Evolutionary conservation across 1,140 invertebrate species (phyloP), one percentile per base, ranked within the genome.

Genomic region (Arion vulgaris): DNA sequence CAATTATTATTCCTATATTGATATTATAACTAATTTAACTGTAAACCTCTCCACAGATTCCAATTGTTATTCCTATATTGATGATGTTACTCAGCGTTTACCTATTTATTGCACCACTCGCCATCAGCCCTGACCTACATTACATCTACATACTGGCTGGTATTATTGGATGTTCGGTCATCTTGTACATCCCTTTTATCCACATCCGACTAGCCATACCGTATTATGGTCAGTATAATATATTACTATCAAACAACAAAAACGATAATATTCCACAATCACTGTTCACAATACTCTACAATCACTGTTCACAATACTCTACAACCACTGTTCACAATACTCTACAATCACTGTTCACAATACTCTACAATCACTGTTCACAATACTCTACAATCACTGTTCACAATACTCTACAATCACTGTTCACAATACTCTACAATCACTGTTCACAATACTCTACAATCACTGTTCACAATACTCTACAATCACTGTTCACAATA

Each of bases 131-230:
- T 0, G 94, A 95, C 23, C 88, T 94, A 0, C 96, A 96, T 89
- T 96, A 97, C 90, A 92, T 97, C 15, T 95, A 96, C 86, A 96
- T 76, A 17, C 45, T 96, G 0, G 88, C 96, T 0, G 91, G 93
- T 0, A 97, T 97, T 86, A 94, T 96, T 36, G 69, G 95, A 0
- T 83, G 95, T 9, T 96, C 96, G 17, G 90, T 95, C n/a, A 74
- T 94, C 0, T 93, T 97, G 28, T 97, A 97, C 89, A 94, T 95
- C 45, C 93, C 95, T 34, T 96, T 96, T 87, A 95, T 97, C n/a
- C 95, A 95, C 89, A 95, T 95, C 83, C 95, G 95, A 88, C 17
- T 92, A 4, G 1, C 39, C 1, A 0, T 76, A 28, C 74, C 74
- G 7, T 51, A 9, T 34, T 53, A 76, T 49, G 74, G 74, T 76